Evolutionary conservation across 2,797 vertebrate genomes (phyloP).

Genomic region (Champsocephalus esox): DNA sequence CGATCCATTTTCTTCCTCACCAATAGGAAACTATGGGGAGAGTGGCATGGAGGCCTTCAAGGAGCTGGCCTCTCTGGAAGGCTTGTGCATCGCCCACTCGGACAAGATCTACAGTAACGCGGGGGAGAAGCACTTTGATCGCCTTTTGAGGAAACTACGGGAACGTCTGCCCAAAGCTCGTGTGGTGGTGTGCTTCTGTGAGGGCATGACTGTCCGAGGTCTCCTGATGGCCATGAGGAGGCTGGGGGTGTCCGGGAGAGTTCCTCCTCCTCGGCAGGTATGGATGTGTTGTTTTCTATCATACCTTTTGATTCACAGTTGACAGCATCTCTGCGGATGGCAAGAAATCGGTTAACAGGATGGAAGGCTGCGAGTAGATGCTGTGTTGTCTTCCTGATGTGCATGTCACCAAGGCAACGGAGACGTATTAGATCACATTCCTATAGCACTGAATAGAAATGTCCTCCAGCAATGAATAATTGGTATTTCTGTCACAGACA

Average conservation of each 20-base stretch:
- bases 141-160: constrained; percentile 93
- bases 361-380: constrained; percentile 28
- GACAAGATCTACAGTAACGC: constrained; percentile 99
- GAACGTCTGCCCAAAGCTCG: constrained; percentile 96
- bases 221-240: constrained; percentile 97
- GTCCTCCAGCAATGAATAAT: constrained; percentile 75
- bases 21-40: constrained; percentile 96
- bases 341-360: constrained; percentile 28
- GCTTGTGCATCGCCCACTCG: constrained; percentile 97
- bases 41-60: constrained; percentile 99
- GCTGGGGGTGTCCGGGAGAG: constrained; percentile 91
- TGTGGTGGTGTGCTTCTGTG: constrained; percentile 98
- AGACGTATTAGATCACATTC: constrained; percentile 70
- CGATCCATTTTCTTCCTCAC: constrained; percentile 33
- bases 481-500: constrained; percentile 72
- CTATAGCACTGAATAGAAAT: constrained; percentile 65
- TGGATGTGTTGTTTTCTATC: constrained; percentile 11
- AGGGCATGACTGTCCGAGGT: constrained; percentile 97
- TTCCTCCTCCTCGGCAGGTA: constrained; percentile 97
- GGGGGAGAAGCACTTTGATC: constrained; percentile 95
- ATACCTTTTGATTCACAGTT: constrained; percentile 21
- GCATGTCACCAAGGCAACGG: constrained; percentile 83
- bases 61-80: constrained; percentile 94
- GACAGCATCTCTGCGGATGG: constrained; percentile 17
- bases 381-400: constrained; percentile 60